Evolutionary conservation across 2,113 vertebrate genomes (phyloP).

Genomic region (Probosciger aterrimus): DNA sequence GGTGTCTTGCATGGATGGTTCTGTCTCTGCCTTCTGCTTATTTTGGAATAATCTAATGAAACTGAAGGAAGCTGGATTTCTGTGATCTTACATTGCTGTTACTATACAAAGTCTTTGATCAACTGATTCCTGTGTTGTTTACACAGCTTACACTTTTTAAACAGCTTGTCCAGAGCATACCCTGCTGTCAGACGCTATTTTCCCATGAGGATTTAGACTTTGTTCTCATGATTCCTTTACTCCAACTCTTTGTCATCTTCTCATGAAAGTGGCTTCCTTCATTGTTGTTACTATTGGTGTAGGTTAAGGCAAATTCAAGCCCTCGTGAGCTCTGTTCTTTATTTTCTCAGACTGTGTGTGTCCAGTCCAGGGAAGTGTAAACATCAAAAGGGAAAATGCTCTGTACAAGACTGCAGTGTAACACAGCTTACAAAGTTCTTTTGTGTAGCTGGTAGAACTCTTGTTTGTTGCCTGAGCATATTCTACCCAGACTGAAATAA

Average conservation of each 20-base stretch:
- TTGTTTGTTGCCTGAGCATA: not conserved
- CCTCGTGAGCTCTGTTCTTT: not conserved
- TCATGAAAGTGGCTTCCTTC: slow-evolving; percentile 13
- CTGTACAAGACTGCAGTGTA: not conserved
- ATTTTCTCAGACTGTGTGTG: not conserved
- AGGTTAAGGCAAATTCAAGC: not conserved
- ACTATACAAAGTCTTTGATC: slow-evolving; percentile 28
- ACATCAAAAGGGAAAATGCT: not conserved
- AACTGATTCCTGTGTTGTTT: not conserved
- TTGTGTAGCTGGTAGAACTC: not conserved
- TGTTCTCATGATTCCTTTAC: slow-evolving; percentile 14
- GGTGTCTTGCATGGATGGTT: not conserved
- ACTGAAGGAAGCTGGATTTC: not conserved
- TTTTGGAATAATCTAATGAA: slow-evolving; percentile 7
- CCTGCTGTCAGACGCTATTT: slow-evolving; percentile 4
- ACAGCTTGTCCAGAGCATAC: not conserved
- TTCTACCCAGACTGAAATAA: not conserved
- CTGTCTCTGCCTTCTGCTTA: not conserved
- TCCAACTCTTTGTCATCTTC: slow-evolving; percentile 32
- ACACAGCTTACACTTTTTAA: not conserved
- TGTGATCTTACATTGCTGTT: slow-evolving; percentile 30
- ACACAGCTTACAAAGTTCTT: not conserved
- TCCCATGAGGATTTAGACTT: slow-evolving; percentile 6
- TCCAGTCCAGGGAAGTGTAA: not conserved
- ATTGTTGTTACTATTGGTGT: not conserved